A percentile compares a stretch with the other conserved stretches of the same genome.
phyloP scores from a whole-genome alignment of 2,113 vertebrate genomes.

The Antigone vipio region DNA sequence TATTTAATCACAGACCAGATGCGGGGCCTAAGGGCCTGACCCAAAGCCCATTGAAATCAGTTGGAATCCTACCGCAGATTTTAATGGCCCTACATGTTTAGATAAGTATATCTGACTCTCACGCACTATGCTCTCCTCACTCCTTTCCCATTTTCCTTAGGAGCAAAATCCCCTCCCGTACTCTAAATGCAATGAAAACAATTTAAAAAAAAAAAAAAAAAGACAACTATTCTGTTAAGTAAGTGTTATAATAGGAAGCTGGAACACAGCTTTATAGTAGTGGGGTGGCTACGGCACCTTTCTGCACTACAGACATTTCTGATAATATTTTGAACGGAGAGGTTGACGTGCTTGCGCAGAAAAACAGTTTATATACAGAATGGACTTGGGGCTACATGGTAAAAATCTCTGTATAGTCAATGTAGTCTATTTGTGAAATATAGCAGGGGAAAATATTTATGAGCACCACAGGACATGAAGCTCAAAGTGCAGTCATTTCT shows the following conservation, averaged over 20 bases:
- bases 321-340: background rate
- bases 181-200: background rate
- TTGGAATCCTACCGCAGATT: background rate
- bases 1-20: conserved; percentile 26
- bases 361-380: background rate
- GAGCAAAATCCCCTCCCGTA: background rate
- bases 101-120: background rate
- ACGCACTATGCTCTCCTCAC: background rate
- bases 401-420: conserved; percentile 27
- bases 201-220: background rate
- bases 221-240: background rate
- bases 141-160: background rate
- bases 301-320: background rate
- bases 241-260: background rate
- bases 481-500: conserved; percentile 71
- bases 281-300: background rate
- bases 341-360: conserved; percentile 1
- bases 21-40: background rate
- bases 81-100: background rate
- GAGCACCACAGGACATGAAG: conserved; percentile 67
- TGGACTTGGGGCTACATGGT: background rate
- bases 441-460: conserved; percentile 73
- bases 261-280: background rate
- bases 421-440: conserved; percentile 65
- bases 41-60: conserved; percentile 14